Evolutionary conservation across 37 sponge, comb jelly and placozoan genomes (phyloP), one percentile per base, ranked within the genome.

Genomic region (Oscarella lobularis): DNA sequence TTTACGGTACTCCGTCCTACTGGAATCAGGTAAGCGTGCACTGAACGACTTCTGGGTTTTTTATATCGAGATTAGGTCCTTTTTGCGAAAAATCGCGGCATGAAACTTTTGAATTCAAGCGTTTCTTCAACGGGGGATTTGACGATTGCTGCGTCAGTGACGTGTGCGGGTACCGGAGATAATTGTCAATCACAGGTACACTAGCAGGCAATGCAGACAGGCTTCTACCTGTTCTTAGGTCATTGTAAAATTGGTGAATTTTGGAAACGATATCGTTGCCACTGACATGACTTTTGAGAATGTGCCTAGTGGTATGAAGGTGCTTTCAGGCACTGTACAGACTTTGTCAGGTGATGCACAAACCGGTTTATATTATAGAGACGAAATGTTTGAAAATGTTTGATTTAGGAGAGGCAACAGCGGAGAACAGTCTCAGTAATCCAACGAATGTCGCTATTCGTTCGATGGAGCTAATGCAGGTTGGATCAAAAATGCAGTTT

Each of bases 11-110:
- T 30, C 71, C 71, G 29, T 68, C 71, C 29, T 68, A 68, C 71
- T 68, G 71, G 71, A 68, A 68, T 14, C 71, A 68, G 71, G 71
- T 68, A 68, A 4, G 33, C 33, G n/a, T n/a, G n/a, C n/a, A n/a
- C 60, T 48, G 20, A 48, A 48, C 60, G 20, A 48, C 60, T 48
- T 48, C 14, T 48, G 9, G 20, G 60, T 48, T 48, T 48, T 9
- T 20, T n/a, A 48, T 48, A 27, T 48, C 14, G 14, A 48, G 9
- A 20, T 48, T 48, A 48, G 60, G 60, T 48, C 14, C 9, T 48
- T 9, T 48, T 48, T 48, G 9, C 60, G 9, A 20, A 27, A 48
- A 48, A 48, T 48, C 60, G 60, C 9, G 60, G 60, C 20, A 20
- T 48, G 60, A 48, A 48, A 20, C 60, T 48, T 48, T 20, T 48